Base-by-base conservation (phyloP, 2,113 vertebrate species). In the Hippocampus mohnikei region DNA sequence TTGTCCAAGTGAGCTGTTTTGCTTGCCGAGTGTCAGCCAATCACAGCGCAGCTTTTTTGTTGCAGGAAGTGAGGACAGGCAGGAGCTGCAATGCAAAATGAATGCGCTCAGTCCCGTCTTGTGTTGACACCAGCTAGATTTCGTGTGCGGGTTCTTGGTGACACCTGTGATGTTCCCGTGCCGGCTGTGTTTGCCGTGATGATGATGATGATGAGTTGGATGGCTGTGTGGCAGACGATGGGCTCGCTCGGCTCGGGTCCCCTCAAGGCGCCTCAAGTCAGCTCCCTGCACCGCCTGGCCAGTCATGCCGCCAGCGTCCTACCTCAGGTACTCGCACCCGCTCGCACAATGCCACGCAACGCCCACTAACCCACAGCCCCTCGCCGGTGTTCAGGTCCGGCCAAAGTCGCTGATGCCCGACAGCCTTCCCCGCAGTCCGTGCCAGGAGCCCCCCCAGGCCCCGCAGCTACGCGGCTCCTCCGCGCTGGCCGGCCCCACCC, bases 371-470 rank as follows among this genome's bases (percentile, higher is more conserved):
- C 42, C 42, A 12, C 42, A 2, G 29, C 29, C 29, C 29, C 29
- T 5, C 29, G 29, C 27, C 11, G 12, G 15, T 21, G 40, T 56
- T 1, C 84, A 99, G 97, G 96, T 98, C 92, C 96, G 96, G 95
- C 96, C 97, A 95, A 98, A 98, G 97, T 98, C 95, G 81, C 94
- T 95, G 92, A 98, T 93, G 70, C 96, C 96, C 75, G 95, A 97
- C 89, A 97, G 97, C 93, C 96, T 98, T 89, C 95, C 96, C 23
- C 72, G 92, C 85, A 91, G 93, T 81, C 94, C 93, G 71, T 92
- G 94, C 73, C 95, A 95, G 89, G 84, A 88, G 25, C 84, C 77
- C 37, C 86, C 77, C 71, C 82, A 81, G 83, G 93, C 94, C 18
- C 88, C 94, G 20, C 92, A 95, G 90, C 94, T 94, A 88, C 94